phyloP scores from a whole-genome alignment of 2,888 invertebrate species.

The Hemaris fuciformis region DNA sequence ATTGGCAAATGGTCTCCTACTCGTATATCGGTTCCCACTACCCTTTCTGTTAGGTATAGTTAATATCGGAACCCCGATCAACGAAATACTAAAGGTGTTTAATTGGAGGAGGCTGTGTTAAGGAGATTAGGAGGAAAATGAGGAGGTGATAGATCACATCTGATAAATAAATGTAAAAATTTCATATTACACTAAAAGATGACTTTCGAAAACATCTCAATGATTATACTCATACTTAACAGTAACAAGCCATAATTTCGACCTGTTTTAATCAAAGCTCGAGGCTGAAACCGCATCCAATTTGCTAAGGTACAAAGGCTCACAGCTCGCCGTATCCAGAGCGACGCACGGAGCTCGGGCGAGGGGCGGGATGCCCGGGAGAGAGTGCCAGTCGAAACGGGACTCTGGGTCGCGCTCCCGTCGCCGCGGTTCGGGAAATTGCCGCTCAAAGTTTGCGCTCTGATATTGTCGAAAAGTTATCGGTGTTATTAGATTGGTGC shows the following conservation, averaged over 20 bases:
- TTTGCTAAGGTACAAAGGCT: slow-evolving; percentile 39
- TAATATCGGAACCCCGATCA: no score
- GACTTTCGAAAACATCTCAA: no score
- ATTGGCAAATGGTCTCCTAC: no score
- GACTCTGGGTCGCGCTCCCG: slow-evolving; percentile 29
- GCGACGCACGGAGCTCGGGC: slow-evolving; percentile 38
- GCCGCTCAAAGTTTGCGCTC: slow-evolving; percentile 41
- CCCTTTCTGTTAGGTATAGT: no score
- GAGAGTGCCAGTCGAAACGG: slow-evolving; percentile 27
- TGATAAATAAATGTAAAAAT: no score
- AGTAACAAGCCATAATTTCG: background rate
- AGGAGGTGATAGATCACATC: no score
- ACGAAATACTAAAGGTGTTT: no score
- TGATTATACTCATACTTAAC: no score
- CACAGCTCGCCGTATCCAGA: slow-evolving; percentile 58
- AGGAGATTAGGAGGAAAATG: no score
- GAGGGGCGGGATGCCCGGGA: slow-evolving; percentile 29
- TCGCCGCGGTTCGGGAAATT: background rate
- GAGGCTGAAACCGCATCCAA: slow-evolving; percentile 48
- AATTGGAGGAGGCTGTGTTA: no score
- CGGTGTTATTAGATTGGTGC: background rate
- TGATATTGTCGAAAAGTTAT: background rate
- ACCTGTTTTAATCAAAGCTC: background rate
- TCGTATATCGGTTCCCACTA: no score
- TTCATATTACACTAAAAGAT: no score